These are phyloP conservation scores for Epinephelus awoara DNA, from an alignment of 2,797 vertebrate species.

Conservation along the genomic window DNA sequence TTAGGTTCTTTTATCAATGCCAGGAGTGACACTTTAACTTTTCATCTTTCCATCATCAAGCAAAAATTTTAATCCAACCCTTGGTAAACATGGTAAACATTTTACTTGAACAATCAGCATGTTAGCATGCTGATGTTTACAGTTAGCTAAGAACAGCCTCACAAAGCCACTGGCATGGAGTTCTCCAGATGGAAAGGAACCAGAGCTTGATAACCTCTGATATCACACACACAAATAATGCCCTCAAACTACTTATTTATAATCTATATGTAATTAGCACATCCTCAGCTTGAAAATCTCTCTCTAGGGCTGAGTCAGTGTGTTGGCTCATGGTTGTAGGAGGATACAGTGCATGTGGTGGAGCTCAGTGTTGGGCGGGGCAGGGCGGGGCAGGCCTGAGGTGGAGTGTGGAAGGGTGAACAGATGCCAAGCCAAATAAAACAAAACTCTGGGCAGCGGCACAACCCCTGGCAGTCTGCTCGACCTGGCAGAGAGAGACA, in stretches of 20 bases:
- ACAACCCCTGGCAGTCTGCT: slow-evolving; percentile 36
- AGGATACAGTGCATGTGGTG: slow-evolving; percentile 40
- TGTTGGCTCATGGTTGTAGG: slow-evolving; percentile 14
- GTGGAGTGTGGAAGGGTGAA: slow-evolving; percentile 54
- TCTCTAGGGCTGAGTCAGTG: background rate
- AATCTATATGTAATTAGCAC: background rate
- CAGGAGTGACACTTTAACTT: too few relatives aligned
- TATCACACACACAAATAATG: background rate
- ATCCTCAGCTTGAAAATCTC: background rate
- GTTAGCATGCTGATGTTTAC: too few relatives aligned
- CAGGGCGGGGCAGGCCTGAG: slow-evolving; percentile 44
- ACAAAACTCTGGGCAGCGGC: slow-evolving; percentile 41
- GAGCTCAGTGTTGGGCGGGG: slow-evolving; percentile 18
- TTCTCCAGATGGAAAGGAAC: too few relatives aligned
- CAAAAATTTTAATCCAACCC: too few relatives aligned
- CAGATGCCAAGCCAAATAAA: slow-evolving; percentile 70
- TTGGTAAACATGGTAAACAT: too few relatives aligned
- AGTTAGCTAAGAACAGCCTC: too few relatives aligned
- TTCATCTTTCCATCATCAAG: too few relatives aligned
- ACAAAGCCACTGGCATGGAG: too few relatives aligned
- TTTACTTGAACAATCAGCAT: too few relatives aligned
- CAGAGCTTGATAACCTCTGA: background rate
- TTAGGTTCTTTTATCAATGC: too few relatives aligned
- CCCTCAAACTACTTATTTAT: background rate
- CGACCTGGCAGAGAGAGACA: slow-evolving; percentile 2